These are phyloP conservation scores for Regulus satrapa DNA, from an alignment of 2,113 vertebrate genomes.

Conservation along the genomic window DNA sequence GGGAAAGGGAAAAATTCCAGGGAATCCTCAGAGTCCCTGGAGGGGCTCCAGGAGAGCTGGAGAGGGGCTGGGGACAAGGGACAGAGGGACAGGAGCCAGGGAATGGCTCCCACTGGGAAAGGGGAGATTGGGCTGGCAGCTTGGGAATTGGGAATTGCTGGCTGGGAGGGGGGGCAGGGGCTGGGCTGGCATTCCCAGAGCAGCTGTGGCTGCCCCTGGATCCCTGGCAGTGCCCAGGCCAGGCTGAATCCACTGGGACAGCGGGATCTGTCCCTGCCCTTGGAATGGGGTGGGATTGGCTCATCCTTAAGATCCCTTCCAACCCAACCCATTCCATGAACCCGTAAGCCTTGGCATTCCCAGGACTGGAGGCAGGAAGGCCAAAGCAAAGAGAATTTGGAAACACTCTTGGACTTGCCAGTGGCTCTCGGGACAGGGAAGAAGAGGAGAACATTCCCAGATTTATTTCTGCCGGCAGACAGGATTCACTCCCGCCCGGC, in stretches of 20 bases:
- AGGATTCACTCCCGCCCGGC: slow-evolving; percentile 27
- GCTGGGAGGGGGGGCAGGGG: background rate
- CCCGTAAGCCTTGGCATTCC: accelerated
- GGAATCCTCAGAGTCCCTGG: background rate
- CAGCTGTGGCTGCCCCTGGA: background rate
- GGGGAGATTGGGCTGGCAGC: background rate
- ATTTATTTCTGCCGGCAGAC: background rate
- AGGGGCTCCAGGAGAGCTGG: background rate
- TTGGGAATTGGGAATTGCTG: background rate
- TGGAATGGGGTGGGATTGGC: accelerated
- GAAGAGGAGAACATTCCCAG: background rate
- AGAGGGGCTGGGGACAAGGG: background rate
- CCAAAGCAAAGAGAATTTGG: background rate
- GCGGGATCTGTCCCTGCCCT: accelerated
- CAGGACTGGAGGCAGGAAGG: background rate
- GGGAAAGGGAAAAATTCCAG: background rate
- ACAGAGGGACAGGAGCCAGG: background rate
- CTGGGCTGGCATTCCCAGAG: background rate
- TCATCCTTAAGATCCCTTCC: background rate
- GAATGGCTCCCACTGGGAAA: background rate
- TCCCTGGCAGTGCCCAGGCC: background rate
- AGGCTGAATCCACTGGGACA: accelerated
- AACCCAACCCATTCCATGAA: background rate
- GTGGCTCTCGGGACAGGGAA: background rate
- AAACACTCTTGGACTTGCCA: background rate